Percentiles rank a stretch among this genome's conserved stretches.
Evolutionary conservation across 2,797 vertebrate species (phyloP).

Genomic region (Platalea minor): DNA sequence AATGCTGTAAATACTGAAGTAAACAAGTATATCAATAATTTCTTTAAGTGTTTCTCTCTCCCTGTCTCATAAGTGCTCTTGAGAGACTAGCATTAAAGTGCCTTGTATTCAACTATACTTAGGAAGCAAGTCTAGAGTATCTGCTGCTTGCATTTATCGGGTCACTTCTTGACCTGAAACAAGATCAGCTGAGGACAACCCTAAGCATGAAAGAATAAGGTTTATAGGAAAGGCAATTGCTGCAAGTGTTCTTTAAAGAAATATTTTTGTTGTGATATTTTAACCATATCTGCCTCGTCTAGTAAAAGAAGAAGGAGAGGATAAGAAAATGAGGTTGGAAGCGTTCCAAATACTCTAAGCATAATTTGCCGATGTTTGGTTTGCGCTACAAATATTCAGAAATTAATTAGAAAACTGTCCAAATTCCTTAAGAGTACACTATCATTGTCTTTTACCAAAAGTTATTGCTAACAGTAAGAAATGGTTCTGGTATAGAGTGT

Average conservation of each 20-base stretch:
- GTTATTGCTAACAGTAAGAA: background rate
- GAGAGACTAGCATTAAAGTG: background rate
- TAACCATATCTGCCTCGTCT: background rate
- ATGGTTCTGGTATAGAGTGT: background rate
- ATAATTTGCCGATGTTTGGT: constrained; percentile 33
- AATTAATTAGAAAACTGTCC: constrained; percentile 57
- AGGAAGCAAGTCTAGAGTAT: background rate
- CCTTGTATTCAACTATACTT: background rate
- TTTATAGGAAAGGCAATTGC: background rate
- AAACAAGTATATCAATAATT: background rate
- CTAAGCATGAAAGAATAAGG: background rate
- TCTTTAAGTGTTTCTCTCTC: background rate
- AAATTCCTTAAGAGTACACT: constrained; percentile 20
- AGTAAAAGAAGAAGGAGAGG: background rate
- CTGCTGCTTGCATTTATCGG: background rate
- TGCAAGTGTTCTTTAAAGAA: background rate
- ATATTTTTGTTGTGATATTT: background rate
- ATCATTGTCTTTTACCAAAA: constrained; percentile 26
- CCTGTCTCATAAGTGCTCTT: background rate
- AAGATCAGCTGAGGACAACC: background rate
- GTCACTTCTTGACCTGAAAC: background rate
- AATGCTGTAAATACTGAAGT: background rate
- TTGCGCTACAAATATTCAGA: constrained; percentile 24
- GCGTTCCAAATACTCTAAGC: constrained; percentile 26
- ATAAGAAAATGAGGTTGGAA: constrained; percentile 48